These are phyloP conservation scores for Phacellophora camtschatica DNA, from an alignment of 30 jellyfish, hydroid and myxozoan species.

Conservation along the genomic window DNA sequence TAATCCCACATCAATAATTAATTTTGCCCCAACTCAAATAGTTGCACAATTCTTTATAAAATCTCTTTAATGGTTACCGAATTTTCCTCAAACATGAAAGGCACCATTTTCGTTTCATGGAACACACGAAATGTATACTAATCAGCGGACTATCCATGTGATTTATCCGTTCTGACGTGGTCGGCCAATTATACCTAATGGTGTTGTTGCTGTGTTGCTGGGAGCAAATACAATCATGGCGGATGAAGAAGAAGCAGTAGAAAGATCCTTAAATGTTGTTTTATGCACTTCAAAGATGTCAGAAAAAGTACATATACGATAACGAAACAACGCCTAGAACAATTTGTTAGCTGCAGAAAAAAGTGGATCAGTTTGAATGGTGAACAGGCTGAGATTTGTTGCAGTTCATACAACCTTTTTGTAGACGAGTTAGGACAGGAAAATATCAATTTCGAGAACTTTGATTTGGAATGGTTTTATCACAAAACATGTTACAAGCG, in stretches of 20 bases:
- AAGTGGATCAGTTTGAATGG: constrained; percentile 42
- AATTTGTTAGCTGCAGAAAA: constrained; percentile 6
- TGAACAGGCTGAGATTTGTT: constrained; percentile 25
- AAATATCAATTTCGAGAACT: neutral
- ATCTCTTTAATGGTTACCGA: neutral
- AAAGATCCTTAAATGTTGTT: constrained; percentile 19
- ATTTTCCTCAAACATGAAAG: constrained; percentile 12
- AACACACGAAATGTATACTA: constrained; percentile 4
- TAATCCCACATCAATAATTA: constrained; percentile 6
- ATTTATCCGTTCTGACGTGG: neutral
- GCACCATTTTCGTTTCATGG: constrained; percentile 21
- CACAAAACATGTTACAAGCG: constrained; percentile 44
- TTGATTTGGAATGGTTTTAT: constrained; percentile 29
- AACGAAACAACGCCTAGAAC: neutral
- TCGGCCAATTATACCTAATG: neutral
- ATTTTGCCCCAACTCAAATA: constrained; percentile 19
- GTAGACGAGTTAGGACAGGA: constrained; percentile 21
- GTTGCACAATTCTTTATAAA: constrained; percentile 17
- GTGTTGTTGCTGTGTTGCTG: neutral
- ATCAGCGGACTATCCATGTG: constrained; percentile 12
- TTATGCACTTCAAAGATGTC: constrained; percentile 34
- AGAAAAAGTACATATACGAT: neutral
- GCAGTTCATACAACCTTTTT: constrained; percentile 3
- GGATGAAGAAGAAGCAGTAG: constrained; percentile 25
- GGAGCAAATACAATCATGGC: constrained; percentile 27